Percentiles rank a stretch among this genome's conserved stretches.
phyloP scores from a whole-genome alignment of 1,140 invertebrate genomes.

The Chelonus insularis region DNA sequence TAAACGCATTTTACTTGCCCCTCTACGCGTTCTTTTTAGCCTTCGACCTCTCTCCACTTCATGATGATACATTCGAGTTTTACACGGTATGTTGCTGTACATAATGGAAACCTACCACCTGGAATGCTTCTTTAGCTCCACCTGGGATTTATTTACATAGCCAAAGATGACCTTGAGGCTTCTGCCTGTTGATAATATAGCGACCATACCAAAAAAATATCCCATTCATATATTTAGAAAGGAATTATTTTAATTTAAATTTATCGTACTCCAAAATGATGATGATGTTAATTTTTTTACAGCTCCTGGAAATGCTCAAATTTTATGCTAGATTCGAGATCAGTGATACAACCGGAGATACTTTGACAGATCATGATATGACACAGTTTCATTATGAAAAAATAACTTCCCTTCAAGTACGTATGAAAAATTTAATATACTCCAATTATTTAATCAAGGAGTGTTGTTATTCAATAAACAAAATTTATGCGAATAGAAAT shows the following conservation, averaged over 20 bases:
- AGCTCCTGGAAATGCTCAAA: slow-evolving; percentile 94
- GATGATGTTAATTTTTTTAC: slow-evolving; percentile 49
- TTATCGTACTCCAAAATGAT: background rate
- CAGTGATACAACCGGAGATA: slow-evolving; percentile 93
- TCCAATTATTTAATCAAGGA: background rate
- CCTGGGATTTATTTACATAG: background rate
- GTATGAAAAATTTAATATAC: too few relatives aligned
- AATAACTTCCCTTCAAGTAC: slow-evolving; percentile 86
- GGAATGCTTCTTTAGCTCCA: slow-evolving; percentile 6
- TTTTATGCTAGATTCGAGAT: slow-evolving; percentile 98
- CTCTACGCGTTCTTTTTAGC: slow-evolving; percentile 2
- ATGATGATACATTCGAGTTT: background rate
- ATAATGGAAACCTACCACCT: too few relatives aligned
- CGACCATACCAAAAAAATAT: too few relatives aligned
- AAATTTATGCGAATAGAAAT: background rate
- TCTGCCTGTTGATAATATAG: slow-evolving; percentile 9
- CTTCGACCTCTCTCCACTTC: slow-evolving; percentile 1
- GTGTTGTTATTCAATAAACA: background rate
- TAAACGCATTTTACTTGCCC: background rate
- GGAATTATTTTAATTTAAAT: background rate
- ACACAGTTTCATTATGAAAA: slow-evolving; percentile 89
- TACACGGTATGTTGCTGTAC: background rate
- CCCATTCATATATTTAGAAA: too few relatives aligned
- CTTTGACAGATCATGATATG: slow-evolving; percentile 91
- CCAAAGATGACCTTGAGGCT: background rate